phyloP scores from a whole-genome alignment of 2,113 vertebrate genomes.

The Mungos mungo region DNA sequence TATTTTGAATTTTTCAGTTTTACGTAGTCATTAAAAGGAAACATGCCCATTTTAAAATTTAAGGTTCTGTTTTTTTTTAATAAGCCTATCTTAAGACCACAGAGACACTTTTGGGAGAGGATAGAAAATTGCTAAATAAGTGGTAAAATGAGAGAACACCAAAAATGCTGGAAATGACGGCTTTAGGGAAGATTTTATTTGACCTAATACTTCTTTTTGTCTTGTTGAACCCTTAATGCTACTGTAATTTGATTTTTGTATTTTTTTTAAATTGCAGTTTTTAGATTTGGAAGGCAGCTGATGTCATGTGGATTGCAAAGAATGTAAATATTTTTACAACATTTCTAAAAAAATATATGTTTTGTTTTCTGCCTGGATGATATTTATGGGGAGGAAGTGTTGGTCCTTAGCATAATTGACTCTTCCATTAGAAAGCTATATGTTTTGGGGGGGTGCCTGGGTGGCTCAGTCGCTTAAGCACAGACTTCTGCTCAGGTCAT shows the following conservation, averaged over 20 bases:
- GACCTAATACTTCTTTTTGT: not conserved
- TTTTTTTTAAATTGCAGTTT: not conserved
- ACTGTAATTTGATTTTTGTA: not conserved
- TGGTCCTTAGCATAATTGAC: not conserved
- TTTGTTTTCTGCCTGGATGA: not conserved
- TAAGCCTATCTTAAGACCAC: not conserved
- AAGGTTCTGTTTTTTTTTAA: not conserved
- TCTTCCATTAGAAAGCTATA: not conserved
- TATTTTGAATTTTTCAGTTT: not conserved
- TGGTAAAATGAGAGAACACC: not conserved
- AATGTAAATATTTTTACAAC: not conserved
- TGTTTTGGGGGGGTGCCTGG: not conserved
- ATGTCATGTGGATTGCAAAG: not conserved
- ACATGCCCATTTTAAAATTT: not conserved
- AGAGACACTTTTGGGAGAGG: not conserved
- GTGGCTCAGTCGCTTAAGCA: too few relatives aligned
- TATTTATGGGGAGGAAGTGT: not conserved
- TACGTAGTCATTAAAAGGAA: not conserved
- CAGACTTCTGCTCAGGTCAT: too few relatives aligned
- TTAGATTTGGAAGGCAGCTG: not conserved
- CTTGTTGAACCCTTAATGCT: not conserved
- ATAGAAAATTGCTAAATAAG: not conserved
- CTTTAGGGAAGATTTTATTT: constrained; percentile 6
- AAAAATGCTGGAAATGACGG: not conserved
- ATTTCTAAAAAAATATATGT: not conserved